Evolutionary conservation across 2,888 invertebrate genomes (phyloP).

Genomic region (Timandra comae): DNA sequence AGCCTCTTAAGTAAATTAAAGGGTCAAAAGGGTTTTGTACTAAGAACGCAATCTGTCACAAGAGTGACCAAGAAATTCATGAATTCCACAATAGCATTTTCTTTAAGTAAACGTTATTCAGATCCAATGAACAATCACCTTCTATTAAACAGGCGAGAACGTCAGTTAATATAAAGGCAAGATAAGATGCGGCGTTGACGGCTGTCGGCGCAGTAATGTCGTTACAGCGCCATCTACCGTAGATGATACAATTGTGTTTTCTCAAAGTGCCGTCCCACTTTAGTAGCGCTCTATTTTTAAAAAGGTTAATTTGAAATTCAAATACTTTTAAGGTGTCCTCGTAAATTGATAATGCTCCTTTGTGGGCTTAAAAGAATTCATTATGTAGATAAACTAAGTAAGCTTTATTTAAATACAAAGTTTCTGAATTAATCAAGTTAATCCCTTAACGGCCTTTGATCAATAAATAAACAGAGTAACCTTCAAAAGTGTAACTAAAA

Average conservation of each 20-base stretch:
- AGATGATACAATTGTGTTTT: slow-evolving; percentile 29
- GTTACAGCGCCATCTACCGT: slow-evolving; percentile 27
- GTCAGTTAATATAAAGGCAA: slow-evolving; percentile 31
- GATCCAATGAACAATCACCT: slow-evolving; percentile 24
- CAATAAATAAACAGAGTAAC: no score
- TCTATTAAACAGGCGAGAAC: slow-evolving; percentile 23
- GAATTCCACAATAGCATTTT: slow-evolving; percentile 6
- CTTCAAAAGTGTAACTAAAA: no score
- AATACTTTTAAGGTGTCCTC: slow-evolving; percentile 6
- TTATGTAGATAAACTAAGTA: slow-evolving; percentile 8
- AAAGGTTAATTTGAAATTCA: slow-evolving; percentile 24
- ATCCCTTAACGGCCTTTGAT: no score
- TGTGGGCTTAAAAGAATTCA: slow-evolving; percentile 6
- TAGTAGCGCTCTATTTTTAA: slow-evolving; percentile 23
- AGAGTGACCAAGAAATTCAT: slow-evolving; percentile 5
- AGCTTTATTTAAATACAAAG: not conserved
- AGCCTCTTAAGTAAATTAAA: slow-evolving; percentile 7
- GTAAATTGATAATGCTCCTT: slow-evolving; percentile 10
- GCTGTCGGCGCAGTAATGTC: slow-evolving; percentile 29
- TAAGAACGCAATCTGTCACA: slow-evolving; percentile 11
- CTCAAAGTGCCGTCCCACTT: slow-evolving; percentile 25
- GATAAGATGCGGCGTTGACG: slow-evolving; percentile 30
- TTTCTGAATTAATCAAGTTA: no score
- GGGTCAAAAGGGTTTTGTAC: slow-evolving; percentile 7
- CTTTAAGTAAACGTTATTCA: slow-evolving; percentile 18